These are phyloP conservation scores for Cryptus armator DNA, from an alignment of 2,888 invertebrate species.

Conservation along the genomic window DNA sequence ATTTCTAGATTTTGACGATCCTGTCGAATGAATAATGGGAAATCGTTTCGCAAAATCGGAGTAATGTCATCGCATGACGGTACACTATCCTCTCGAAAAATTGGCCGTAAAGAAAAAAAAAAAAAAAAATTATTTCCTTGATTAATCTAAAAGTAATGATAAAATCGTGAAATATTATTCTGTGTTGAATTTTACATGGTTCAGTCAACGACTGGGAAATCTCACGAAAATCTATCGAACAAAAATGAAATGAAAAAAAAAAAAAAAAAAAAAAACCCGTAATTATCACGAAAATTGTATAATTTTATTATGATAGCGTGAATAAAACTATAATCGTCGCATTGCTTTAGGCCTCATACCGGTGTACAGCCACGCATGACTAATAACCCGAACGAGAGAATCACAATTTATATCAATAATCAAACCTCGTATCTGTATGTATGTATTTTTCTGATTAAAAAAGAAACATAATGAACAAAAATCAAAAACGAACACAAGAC, in stretches of 20 bases:
- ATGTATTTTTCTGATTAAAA: slow-evolving; percentile 62
- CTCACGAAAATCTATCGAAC: no score
- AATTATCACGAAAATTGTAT: not conserved
- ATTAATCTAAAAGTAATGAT: no score
- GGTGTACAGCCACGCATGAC: slow-evolving; percentile 45
- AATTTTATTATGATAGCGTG: slow-evolving; percentile 6
- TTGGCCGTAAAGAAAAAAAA: no score
- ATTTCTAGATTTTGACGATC: no score
- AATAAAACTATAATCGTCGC: slow-evolving; percentile 20
- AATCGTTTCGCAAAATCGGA: no score
- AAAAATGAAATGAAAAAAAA: not conserved
- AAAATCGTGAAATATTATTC: no score
- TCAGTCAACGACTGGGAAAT: no score
- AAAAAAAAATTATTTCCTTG: no score
- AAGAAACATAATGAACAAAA: slow-evolving; percentile 21
- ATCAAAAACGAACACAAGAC: slow-evolving; percentile 16
- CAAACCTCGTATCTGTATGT: slow-evolving; percentile 52
- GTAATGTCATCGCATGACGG: no score
- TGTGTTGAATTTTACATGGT: no score
- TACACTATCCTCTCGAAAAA: no score
- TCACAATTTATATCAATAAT: slow-evolving; percentile 56
- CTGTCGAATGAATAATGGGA: no score
- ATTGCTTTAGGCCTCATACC: slow-evolving; percentile 35
- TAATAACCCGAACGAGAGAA: slow-evolving; percentile 45
- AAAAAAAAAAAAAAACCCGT: not conserved